Evolutionary conservation across 2,888 invertebrate species (phyloP).

Genomic region (Corbicula japonica): DNA sequence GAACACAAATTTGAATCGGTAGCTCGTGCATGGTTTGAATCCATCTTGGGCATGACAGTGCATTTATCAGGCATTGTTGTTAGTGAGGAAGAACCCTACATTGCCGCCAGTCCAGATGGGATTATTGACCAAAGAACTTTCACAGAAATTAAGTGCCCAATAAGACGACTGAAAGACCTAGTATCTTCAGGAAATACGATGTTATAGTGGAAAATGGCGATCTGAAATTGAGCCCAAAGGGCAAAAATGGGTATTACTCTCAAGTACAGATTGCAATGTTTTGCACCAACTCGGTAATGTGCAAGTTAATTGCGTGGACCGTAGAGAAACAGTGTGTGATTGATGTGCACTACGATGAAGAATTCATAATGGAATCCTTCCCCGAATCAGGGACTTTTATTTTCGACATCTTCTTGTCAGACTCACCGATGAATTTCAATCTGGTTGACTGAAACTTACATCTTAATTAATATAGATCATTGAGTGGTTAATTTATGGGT

Average conservation of each 20-base stretch:
- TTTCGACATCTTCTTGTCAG: slow-evolving; percentile 20
- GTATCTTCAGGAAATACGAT: slow-evolving; percentile 40
- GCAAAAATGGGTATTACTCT: too few relatives aligned
- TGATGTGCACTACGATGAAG: slow-evolving; percentile 12
- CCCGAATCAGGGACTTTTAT: slow-evolving; percentile 22
- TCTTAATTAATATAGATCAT: slow-evolving; percentile 4
- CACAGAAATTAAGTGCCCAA: slow-evolving; percentile 44
- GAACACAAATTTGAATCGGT: slow-evolving; percentile 29
- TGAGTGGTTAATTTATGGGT: slow-evolving; percentile 11
- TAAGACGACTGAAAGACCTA: neutral
- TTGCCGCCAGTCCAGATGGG: slow-evolving; percentile 49
- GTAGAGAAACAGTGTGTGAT: neutral
- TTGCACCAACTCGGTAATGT: slow-evolving; percentile 14
- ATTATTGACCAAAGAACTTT: slow-evolving; percentile 20
- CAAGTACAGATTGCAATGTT: too few relatives aligned
- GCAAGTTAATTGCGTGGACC: slow-evolving; percentile 42
- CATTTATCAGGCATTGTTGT: slow-evolving; percentile 9
- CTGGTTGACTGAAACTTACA: slow-evolving; percentile 5
- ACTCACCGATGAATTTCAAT: slow-evolving; percentile 17
- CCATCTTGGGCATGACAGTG: too few relatives aligned
- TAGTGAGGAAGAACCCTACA: slow-evolving; percentile 17
- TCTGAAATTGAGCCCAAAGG: too few relatives aligned
- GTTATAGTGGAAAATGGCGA: slow-evolving; percentile 1
- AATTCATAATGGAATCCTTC: slow-evolving; percentile 11
- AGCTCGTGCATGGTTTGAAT: slow-evolving; percentile 22